Conservation (phyloP, 2,113 vertebrate genomes). For the Herpetotheres cachinnans region DNA sequence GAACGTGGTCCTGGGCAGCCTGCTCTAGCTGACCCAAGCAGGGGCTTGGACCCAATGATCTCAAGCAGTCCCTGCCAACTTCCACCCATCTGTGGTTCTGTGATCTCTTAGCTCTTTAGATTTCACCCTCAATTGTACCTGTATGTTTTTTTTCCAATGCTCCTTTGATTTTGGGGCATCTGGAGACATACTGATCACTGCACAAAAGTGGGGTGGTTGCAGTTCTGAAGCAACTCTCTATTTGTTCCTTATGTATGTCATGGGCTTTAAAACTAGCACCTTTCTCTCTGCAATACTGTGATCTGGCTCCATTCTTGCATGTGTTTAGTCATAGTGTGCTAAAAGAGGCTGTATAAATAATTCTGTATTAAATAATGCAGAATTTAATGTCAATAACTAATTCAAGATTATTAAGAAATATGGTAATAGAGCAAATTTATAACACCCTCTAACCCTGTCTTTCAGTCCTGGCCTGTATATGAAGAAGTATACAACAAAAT, state of each 20-base stretch:
- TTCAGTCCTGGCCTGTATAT: conserved; percentile 82
- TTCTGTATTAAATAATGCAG: neutral
- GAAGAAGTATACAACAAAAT: conserved; percentile 73
- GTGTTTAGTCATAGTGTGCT: neutral
- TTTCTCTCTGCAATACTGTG: neutral
- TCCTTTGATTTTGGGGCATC: neutral
- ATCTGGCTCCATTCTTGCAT: neutral
- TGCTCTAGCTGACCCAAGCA: neutral
- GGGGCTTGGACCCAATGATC: neutral
- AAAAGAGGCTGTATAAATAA: neutral
- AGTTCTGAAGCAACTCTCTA: neutral
- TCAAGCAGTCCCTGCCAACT: neutral
- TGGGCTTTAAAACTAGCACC: neutral
- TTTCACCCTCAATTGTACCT: neutral
- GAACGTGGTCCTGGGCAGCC: neutral
- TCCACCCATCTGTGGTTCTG: neutral
- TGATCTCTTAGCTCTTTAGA: neutral
- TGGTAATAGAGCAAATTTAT: neutral
- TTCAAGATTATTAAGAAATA: neutral
- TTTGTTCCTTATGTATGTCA: neutral
- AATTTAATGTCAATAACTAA: neutral
- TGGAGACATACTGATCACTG: neutral
- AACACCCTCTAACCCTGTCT: conserved; percentile 4
- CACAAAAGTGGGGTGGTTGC: neutral
- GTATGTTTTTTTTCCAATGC: rapidly evolving